Base-by-base conservation (phyloP, 2,797 vertebrate species). In the Smutsia temminckii region DNA sequence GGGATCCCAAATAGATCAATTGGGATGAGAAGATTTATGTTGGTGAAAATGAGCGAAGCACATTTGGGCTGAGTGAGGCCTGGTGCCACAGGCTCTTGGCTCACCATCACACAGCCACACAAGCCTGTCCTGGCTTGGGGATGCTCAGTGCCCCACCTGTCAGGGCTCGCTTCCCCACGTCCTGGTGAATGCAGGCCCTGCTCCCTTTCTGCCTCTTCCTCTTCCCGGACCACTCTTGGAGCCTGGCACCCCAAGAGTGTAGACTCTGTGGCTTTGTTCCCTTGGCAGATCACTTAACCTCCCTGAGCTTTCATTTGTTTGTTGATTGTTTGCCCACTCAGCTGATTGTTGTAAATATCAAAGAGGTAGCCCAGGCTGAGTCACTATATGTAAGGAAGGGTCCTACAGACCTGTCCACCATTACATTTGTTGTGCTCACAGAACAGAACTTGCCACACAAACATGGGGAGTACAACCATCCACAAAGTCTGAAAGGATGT, bases 61-160 rank as follows among this genome's bases (percentile, higher is more conserved):
- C 66, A 9, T 16, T 12, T 18, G 4, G 49, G 5, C 23, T n/a
- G n/a, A 77, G 37, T 11, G 27, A 53, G 64, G 12, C 84, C 74
- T 55, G 1, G 34, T 17, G 5, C 12, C 0, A 0, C 3, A 9
- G 46, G 21, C 17, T 40, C 74, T 3, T 40, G 14, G n/a, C 11
- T 37, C 25, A 16, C 81, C 5, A 0, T 32, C n/a, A 34, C 4
- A 1, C 46, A 72, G 78, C 61, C 42, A n/a, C 37, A 23, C 14
- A 13, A 20, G 27, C 63, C 72, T 7, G 69, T 5, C 51, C 55
- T 49, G 20, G 8, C 46, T 12, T 6, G 13, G 10, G 25, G n/a
- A 46, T 9, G 27, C 12, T 12, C 20, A 63, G 6, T 75, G 29
- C 5, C 55, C 57, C 25, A 55, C 8, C 9, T 10, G 17, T 20